Evolutionary conservation across 2,888 invertebrate species (phyloP), one percentile per base, ranked within the genome.

Genomic region (Agrilus biguttatus): DNA sequence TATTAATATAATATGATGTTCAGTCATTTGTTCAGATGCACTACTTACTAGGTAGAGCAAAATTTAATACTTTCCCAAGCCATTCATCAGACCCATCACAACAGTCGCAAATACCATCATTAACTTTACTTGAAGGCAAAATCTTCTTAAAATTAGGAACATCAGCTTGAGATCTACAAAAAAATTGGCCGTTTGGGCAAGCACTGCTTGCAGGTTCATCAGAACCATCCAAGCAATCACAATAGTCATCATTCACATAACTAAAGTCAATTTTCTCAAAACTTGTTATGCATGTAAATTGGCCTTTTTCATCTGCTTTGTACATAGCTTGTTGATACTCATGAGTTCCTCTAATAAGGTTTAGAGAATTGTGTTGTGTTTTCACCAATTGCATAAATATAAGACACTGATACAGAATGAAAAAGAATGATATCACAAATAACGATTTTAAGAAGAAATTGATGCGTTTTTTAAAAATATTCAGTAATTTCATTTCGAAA

Each of bases 51-150:
- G 37, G 43, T 42, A 49, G 34, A 21, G 41, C 37, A 40, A 43
- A 45, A 12, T 47, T 40, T 35, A 51, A 36, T n/a, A 36, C 33
- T 39, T 50, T 53, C 5, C 47, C 53, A 7, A 64, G 49, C 79
- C 80, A 87, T 63, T 90, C 90, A 65, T 90, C 90, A 37, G 86
- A 84, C n/a, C 88, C 89, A 68, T 90, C 90, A 64, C 89, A 90
- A 57, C 91, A 91, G 65, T 91, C 91, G 70, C 95, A 95, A 50
- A 93, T 80, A 7, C 89, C 88, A 73, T 96, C 95, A 66, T 93
- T 92, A 0, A 97, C 83, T 59, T 83, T 74, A 49, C 81, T 81
- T 2, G 92, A 86, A 8, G 83, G 78, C 51, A 89, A 72, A 45
- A 53, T 60, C 36, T 65, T 56, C 39, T 64, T 65, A 40, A 54